Conservation (phyloP, 2,797 vertebrate species). For the Gadopsis marmoratus region DNA sequence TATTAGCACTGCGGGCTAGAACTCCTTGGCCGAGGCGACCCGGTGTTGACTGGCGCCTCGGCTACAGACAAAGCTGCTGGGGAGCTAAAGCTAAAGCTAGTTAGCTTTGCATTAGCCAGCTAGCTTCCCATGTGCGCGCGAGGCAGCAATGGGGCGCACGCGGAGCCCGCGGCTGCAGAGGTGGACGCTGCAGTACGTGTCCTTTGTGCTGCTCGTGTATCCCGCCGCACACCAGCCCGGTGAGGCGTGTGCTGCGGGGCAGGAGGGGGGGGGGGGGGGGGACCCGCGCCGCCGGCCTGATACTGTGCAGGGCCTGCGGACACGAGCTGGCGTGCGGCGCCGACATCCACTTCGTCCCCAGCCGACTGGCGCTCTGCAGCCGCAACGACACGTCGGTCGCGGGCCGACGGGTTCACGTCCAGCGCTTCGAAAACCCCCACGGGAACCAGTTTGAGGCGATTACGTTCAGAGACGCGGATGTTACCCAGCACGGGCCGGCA, state of each 20-base stretch:
- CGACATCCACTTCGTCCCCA: conserved; percentile 67
- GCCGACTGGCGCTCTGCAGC: conserved; percentile 68
- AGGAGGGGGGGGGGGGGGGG: not conserved
- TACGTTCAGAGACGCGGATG: conserved; percentile 75
- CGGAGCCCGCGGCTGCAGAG: not conserved
- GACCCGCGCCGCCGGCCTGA: conserved; percentile 39
- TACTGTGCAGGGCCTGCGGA: conserved; percentile 73
- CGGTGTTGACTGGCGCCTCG: not conserved
- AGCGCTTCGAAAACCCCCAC: conserved; percentile 76
- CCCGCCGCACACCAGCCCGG: not conserved
- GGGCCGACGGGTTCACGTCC: conserved; percentile 57
- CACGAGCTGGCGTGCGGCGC: conserved; percentile 64
- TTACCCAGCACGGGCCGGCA: conserved; percentile 79
- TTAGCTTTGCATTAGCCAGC: not conserved
- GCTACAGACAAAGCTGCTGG: conserved; percentile 45
- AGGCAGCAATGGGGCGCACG: conserved; percentile 14
- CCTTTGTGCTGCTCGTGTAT: conserved; percentile 15
- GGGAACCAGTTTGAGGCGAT: conserved; percentile 79
- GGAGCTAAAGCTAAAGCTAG: not conserved
- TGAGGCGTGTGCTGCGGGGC: conserved; percentile 43
- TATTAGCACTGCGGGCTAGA: not conserved
- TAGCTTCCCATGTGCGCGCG: conserved; percentile 25
- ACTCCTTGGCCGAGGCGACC: accelerated
- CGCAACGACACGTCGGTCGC: conserved; percentile 69
- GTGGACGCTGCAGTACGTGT: not conserved